Conservation (phyloP, 2,888 invertebrate genomes). For the Entomobrya proxima region DNA sequence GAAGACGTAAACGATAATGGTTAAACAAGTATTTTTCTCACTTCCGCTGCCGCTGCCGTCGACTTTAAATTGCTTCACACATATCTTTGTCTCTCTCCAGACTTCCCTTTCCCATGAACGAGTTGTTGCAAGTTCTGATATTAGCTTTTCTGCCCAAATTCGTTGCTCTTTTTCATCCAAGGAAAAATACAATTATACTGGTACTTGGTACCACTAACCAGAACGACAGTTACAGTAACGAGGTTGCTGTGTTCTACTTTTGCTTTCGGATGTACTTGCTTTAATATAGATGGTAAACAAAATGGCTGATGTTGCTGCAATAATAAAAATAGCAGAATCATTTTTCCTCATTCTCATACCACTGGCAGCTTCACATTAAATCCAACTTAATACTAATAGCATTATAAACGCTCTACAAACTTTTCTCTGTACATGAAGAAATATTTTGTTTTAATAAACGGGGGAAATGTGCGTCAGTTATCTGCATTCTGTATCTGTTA, state of each 20-base stretch:
- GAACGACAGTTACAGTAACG: background rate
- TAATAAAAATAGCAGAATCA: background rate
- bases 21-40: conserved; percentile 37
- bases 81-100: conserved; percentile 3
- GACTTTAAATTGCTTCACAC: conserved; percentile 47
- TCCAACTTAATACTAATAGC: background rate
- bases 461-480: background rate
- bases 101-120: conserved; percentile 19
- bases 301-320: background rate
- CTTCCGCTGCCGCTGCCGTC: background rate
- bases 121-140: background rate
- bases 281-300: background rate
- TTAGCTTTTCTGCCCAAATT: background rate
- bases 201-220: background rate
- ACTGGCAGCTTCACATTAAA: background rate
- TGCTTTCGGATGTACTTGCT: background rate
- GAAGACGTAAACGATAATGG: conserved; percentile 50
- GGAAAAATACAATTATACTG: background rate
- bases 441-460: too few species aligned
- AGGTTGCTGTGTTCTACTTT: background rate
- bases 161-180: background rate
- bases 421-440: background rate
- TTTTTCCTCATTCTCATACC: background rate
- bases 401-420: background rate
- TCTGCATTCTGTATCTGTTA: too few species aligned